Percentiles rank a stretch among this genome's conserved stretches.
Conservation (phyloP, 2,888 invertebrate genomes). For the Calephelis perditalis region DNA sequence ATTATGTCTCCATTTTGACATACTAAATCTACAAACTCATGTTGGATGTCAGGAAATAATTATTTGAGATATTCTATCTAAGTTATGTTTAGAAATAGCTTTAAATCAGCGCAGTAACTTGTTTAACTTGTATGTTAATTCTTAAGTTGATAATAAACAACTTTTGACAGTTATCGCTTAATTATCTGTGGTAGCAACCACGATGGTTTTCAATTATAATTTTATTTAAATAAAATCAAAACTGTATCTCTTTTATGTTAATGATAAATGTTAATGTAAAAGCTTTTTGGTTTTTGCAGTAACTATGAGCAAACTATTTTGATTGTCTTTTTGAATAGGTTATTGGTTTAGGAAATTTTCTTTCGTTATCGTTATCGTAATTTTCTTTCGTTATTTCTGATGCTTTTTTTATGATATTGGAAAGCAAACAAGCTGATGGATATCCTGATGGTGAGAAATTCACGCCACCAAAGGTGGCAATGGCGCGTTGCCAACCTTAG, state of each 20-base stretch:
- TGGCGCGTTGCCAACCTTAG: too few species aligned
- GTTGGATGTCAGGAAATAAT: slow-evolving; percentile 1
- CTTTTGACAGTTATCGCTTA: slow-evolving; percentile 49
- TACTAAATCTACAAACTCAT: slow-evolving; percentile 1
- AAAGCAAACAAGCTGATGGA: too few species aligned
- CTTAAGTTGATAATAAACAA: slow-evolving; percentile 21
- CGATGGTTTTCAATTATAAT: slow-evolving; percentile 31
- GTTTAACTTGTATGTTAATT: slow-evolving; percentile 34
- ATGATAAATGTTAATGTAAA: neutral
- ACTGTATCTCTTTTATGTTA: slow-evolving; percentile 9
- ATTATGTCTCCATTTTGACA: neutral
- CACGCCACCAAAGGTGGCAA: too few species aligned
- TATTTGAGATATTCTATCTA: slow-evolving; percentile 2
- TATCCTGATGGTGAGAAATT: too few species aligned
- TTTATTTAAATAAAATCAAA: slow-evolving; percentile 15
- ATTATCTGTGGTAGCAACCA: slow-evolving; percentile 42
- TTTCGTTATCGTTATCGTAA: too few species aligned
- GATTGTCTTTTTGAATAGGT: too few species aligned
- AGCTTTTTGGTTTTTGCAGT: too few species aligned
- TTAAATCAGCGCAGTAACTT: slow-evolving; percentile 7
- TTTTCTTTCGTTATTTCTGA: too few species aligned
- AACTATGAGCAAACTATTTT: too few species aligned
- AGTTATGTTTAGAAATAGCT: neutral
- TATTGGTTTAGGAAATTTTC: too few species aligned
- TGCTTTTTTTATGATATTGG: too few species aligned